Evolutionary conservation across 2,797 vertebrate species (phyloP).

Genomic region (Dermochelys coriacea): DNA sequence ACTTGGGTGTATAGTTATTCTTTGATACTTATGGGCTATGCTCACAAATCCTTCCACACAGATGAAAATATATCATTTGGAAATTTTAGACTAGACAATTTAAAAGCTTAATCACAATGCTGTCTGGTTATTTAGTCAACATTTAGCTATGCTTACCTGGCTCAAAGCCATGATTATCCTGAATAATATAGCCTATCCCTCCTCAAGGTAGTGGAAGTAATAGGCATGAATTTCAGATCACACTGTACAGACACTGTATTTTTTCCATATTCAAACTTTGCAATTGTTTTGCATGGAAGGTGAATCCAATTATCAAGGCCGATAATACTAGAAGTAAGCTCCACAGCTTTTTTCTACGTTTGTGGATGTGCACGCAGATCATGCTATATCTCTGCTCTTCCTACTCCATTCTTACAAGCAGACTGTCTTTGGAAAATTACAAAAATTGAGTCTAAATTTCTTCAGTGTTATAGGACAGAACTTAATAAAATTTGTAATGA

Average conservation of each 20-base stretch:
- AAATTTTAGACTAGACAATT: not conserved
- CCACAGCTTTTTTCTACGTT: not conserved
- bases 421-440: not conserved
- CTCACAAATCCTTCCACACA: not conserved
- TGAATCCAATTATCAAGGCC: not conserved
- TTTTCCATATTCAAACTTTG: not conserved
- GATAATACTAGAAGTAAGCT: not conserved
- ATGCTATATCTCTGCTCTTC: not conserved
- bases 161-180: not conserved
- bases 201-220: not conserved
- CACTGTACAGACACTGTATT: not conserved
- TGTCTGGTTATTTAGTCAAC: not conserved
- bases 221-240: not conserved
- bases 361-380: not conserved
- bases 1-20: not conserved
- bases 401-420: not conserved
- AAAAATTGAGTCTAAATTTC: not conserved
- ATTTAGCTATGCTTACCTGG: not conserved
- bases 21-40: not conserved
- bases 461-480: not conserved
- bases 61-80: conserved; percentile 23
- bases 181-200: not conserved
- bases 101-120: not conserved
- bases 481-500: not conserved
- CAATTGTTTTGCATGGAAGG: not conserved